Evolutionary conservation across 2,888 invertebrate species (phyloP).

Genomic region (Gnatocerus cornutus): DNA sequence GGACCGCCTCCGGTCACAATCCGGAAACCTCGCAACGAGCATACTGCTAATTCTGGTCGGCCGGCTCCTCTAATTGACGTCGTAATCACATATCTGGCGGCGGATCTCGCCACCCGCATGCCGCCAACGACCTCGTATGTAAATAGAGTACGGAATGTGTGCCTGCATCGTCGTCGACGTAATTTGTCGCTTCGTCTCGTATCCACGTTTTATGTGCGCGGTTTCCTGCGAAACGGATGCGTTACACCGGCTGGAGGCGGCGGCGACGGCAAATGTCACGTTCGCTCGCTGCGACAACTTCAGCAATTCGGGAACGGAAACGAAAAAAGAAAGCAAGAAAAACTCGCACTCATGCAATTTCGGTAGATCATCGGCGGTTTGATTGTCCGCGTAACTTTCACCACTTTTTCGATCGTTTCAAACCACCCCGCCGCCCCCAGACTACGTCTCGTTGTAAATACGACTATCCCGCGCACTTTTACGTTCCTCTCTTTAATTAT

Average conservation of each 20-base stretch:
- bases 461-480: conserved; percentile 47
- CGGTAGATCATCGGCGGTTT: no score
- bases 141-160: conserved; percentile 25
- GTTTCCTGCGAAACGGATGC: conserved; percentile 34
- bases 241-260: conserved; percentile 35
- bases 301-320: conserved; percentile 32
- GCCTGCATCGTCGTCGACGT: conserved; percentile 19
- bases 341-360: no score
- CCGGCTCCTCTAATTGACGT: conserved; percentile 65
- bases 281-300: conserved; percentile 35
- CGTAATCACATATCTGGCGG: conserved; percentile 64
- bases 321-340: conserved; percentile 13
- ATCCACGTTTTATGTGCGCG: conserved; percentile 29
- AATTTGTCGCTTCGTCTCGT: conserved; percentile 26
- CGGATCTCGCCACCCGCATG: conserved; percentile 45
- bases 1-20: conserved; percentile 57
- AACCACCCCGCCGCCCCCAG: neutral
- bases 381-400: no score
- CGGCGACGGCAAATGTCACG: conserved; percentile 37
- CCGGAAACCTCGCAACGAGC: conserved; percentile 35
- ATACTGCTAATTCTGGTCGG: conserved; percentile 45
- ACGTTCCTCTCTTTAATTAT: conserved; percentile 48
- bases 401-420: no score
- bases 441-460: conserved; percentile 18
- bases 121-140: conserved; percentile 50